Percentiles rank a stretch among this genome's conserved stretches.
Evolutionary conservation across 2,113 vertebrate genomes (phyloP).

Genomic region (Muntiacus reevesi): DNA sequence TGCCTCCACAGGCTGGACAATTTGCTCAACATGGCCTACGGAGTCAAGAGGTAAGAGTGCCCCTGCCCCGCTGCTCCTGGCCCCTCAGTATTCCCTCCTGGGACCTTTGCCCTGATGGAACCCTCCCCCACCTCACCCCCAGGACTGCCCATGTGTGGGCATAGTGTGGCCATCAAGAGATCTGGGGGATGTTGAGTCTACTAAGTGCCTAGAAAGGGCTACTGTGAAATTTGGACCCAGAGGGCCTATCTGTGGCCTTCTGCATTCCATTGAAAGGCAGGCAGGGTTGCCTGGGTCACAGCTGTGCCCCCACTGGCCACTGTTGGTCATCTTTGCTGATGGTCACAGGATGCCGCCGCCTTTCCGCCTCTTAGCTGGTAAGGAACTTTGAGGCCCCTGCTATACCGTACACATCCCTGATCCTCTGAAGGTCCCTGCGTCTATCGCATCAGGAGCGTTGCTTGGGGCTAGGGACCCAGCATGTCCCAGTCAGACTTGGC

Average conservation of each 20-base stretch:
- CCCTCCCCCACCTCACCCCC: background rate
- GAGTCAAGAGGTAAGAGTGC: slow-evolving; percentile 95
- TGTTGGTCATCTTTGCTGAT: background rate
- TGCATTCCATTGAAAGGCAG: background rate
- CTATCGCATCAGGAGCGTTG: background rate
- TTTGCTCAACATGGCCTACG: slow-evolving; percentile 98
- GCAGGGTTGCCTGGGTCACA: rapidly evolving
- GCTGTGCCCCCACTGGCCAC: background rate
- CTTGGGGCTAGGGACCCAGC: background rate
- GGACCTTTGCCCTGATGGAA: background rate
- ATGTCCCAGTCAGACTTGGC: background rate
- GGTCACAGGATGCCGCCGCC: background rate
- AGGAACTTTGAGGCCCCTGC: background rate
- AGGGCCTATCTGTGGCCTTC: no score
- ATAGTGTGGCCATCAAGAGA: background rate
- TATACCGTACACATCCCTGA: background rate
- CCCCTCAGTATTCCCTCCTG: background rate
- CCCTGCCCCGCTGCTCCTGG: slow-evolving; percentile 39
- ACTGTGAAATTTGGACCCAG: rapidly evolving
- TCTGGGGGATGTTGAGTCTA: background rate
- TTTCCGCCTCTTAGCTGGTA: background rate
- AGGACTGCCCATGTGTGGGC: background rate
- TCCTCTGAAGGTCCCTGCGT: background rate
- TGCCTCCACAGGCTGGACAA: slow-evolving; percentile 95
- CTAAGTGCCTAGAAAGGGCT: background rate